Base-by-base conservation (phyloP, 2,113 vertebrate species). In the Caranx melampygus region DNA sequence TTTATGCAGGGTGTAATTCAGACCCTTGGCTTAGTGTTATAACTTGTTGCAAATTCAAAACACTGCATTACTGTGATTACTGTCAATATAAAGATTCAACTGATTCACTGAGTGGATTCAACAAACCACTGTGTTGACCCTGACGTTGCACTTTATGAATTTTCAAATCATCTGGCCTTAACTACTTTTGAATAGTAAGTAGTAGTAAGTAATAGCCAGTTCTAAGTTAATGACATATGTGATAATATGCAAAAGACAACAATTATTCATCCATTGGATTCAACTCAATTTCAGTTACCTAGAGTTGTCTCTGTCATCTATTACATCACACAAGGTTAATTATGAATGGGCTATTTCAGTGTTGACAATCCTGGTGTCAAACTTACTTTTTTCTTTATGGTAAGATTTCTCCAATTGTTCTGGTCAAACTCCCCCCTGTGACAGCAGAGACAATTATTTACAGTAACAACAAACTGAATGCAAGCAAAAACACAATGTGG, bases 401-500 rank as follows among this genome's bases (percentile, higher is more conserved):
- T 65, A 45, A 31, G 49, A 58, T 60, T 51, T 62, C 20, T 52
- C 52, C 21, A 60, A 66, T 78, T 73, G 64, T 83, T 84, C 33
- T 49, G 61, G 31, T 82, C 68, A 40, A 21, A 79, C 54, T 44
- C 84, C 82, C 76, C 66, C 86, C 31, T 47, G 0, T 12, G 54
- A 75, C 26, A 74, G 42, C 57, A 67, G 40, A 81, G 83, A 83
- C 37, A 61, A 81, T 70, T 21, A 84, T 87, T 84, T 89, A 85
- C 64, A 85, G 83, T 71, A 81, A 76, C 51, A 74, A 66, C 34
- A 77, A 75, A 73, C 20, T 72, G 58, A 78, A 65, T n/a, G 26
- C 58, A 76, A 31, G 9, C 35, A 65, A 52, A 68, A 82, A 83
- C 55, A 89, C 88, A 93, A 91, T 72, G 84, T 55, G 5, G 21